Conservation (phyloP, 2,888 invertebrate species). For the Rhingia campestris region DNA sequence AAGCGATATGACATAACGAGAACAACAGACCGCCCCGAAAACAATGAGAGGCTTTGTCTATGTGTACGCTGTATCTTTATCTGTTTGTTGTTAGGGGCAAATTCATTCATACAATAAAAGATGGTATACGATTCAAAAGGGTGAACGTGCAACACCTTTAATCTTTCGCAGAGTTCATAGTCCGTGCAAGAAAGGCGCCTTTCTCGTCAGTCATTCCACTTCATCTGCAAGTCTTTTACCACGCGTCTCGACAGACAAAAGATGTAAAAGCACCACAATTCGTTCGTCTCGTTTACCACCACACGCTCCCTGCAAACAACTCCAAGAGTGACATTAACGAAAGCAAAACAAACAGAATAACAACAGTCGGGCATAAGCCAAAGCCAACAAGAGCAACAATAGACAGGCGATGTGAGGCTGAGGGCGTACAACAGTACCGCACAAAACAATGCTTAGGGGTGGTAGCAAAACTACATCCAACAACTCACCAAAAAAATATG, state of each 20-base stretch:
- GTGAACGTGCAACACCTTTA: slow-evolving; percentile 22
- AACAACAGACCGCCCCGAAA: slow-evolving; percentile 16
- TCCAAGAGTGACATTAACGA: slow-evolving; percentile 19
- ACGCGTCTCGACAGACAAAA: slow-evolving; percentile 52
- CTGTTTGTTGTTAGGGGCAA: too few relatives aligned
- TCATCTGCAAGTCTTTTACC: slow-evolving; percentile 21
- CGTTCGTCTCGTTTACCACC: background rate
- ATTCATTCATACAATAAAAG: background rate
- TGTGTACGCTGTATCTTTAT: background rate
- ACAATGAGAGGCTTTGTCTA: background rate
- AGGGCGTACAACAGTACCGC: background rate
- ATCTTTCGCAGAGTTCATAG: slow-evolving; percentile 29
- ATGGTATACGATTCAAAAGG: background rate
- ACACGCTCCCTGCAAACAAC: background rate
- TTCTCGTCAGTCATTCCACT: slow-evolving; percentile 11
- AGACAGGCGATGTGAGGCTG: background rate
- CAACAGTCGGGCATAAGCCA: background rate
- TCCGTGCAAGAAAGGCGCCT: slow-evolving; percentile 4
- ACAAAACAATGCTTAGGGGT: background rate
- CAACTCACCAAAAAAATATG: background rate
- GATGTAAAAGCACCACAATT: slow-evolving; percentile 45
- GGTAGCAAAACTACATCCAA: slow-evolving; percentile 1
- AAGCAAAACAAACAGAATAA: slow-evolving; percentile 20
- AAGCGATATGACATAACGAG: slow-evolving; percentile 46
- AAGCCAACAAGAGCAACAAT: slow-evolving; percentile 21